A percentile compares a stretch with the other conserved stretches of the same genome.
These are phyloP conservation scores for Crambe crambe DNA, from an alignment of 37 sponge, comb jelly and placozoan genomes.

Conservation along the genomic window DNA sequence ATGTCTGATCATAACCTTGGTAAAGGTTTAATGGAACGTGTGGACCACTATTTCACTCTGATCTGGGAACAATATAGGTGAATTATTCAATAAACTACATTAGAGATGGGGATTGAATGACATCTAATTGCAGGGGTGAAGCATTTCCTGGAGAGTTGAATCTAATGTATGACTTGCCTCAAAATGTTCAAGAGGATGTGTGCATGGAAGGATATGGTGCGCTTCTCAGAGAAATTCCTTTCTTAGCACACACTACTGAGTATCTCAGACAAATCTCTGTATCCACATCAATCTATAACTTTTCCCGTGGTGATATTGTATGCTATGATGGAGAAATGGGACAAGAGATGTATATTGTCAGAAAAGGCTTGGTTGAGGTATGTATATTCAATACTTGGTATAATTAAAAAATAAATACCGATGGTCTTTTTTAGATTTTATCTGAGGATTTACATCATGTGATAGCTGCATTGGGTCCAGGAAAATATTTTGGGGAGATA, in stretches of 20 bases:
- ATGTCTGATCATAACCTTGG: conserved; percentile 61
- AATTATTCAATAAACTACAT: not conserved
- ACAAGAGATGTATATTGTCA: conserved; percentile 77
- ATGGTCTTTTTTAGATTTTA: conserved; percentile 43
- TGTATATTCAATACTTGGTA: not conserved
- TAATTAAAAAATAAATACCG: not conserved
- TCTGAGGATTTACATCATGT: conserved; percentile 74
- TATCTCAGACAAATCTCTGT: conserved; percentile 55
- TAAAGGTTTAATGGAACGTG: conserved; percentile 51
- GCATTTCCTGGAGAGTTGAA: conserved; percentile 47
- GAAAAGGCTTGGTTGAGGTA: conserved; percentile 77
- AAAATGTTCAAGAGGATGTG: conserved; percentile 61
- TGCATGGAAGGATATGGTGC: conserved; percentile 47
- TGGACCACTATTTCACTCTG: conserved; percentile 69
- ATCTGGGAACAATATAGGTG: conserved; percentile 73
- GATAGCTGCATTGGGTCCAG: conserved; percentile 49
- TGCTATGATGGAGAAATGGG: conserved; percentile 80
- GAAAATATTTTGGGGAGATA: conserved; percentile 76
- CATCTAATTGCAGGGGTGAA: conserved; percentile 54
- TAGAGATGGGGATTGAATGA: not conserved
- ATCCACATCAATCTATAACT: conserved; percentile 49
- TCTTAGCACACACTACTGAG: conserved; percentile 31
- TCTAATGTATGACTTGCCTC: conserved; percentile 69
- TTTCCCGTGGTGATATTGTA: conserved; percentile 73
- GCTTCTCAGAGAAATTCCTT: conserved; percentile 30